phyloP scores from a whole-genome alignment of 1,140 invertebrate genomes.

The Ridgeia piscesae region DNA sequence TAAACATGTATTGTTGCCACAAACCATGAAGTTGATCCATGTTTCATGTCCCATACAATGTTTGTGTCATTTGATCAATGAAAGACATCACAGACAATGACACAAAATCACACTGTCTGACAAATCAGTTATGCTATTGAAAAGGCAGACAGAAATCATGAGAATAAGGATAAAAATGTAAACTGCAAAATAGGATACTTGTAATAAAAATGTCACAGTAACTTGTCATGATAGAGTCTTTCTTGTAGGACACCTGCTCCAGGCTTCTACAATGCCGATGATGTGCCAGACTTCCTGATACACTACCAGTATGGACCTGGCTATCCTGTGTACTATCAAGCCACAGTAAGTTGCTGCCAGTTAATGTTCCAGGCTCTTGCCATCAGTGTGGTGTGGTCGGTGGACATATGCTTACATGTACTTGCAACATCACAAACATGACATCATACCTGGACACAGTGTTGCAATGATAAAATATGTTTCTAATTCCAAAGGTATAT shows the following conservation, averaged over 20 bases:
- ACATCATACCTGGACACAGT: no score
- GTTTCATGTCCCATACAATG: no score
- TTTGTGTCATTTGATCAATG: no score
- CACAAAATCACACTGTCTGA: no score
- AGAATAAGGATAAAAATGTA: background rate
- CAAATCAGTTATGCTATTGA: no score
- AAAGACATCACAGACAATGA: no score
- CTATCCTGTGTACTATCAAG: slow-evolving; percentile 76
- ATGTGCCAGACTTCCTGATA: slow-evolving; percentile 80
- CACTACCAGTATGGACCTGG: slow-evolving; percentile 76
- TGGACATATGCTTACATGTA: background rate
- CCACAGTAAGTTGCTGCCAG: slow-evolving; percentile 61
- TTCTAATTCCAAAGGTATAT: background rate
- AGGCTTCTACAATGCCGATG: slow-evolving; percentile 79
- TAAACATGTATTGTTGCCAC: no score
- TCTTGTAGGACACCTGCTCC: slow-evolving; percentile 71
- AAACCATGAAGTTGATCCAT: no score
- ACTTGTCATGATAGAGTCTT: background rate
- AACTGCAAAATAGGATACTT: background rate
- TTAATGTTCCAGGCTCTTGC: background rate
- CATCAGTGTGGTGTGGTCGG: background rate
- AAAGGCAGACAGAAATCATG: background rate
- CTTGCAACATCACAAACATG: background rate
- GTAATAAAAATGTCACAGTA: background rate
- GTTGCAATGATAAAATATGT: background rate